Conservation (phyloP, 2,797 vertebrate genomes). For the Acanthopagrus latus region DNA sequence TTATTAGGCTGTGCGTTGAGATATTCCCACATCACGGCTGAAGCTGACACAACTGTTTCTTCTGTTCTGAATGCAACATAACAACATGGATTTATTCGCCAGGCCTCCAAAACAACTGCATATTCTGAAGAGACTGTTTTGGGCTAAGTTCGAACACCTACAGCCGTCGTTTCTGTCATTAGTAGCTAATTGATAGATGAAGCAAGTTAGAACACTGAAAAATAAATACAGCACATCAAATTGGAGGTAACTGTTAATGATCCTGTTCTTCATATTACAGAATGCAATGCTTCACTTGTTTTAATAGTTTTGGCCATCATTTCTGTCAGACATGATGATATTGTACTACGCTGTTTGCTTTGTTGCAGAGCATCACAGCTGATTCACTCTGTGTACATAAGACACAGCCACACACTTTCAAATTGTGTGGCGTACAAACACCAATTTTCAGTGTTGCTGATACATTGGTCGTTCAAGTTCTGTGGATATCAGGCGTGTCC, state of each 20-base stretch:
- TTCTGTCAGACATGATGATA: not conserved
- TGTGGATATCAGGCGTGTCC: too few relatives aligned
- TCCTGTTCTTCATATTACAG: slow-evolving; percentile 3
- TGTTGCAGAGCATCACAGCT: not conserved
- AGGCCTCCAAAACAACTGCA: slow-evolving; percentile 20
- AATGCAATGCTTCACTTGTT: not conserved
- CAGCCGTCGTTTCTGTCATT: slow-evolving; percentile 13
- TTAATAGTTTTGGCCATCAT: not conserved
- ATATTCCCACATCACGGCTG: slow-evolving; percentile 42
- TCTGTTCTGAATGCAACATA: slow-evolving; percentile 18
- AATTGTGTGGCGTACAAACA: too few relatives aligned
- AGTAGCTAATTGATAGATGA: slow-evolving; percentile 17
- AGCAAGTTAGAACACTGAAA: not conserved
- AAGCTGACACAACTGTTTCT: slow-evolving; percentile 40
- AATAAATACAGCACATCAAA: slow-evolving; percentile 19
- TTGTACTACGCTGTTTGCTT: not conserved
- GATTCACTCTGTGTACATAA: too few relatives aligned
- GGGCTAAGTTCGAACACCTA: slow-evolving; percentile 8
- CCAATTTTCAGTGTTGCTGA: too few relatives aligned
- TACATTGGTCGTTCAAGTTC: too few relatives aligned
- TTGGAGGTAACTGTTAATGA: slow-evolving; percentile 25
- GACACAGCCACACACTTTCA: too few relatives aligned
- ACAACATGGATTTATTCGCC: slow-evolving; percentile 17
- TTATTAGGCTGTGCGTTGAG: slow-evolving; percentile 50
- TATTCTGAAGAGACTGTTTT: slow-evolving; percentile 5